Percentiles rank a stretch among this genome's conserved stretches.
These are phyloP conservation scores for Pangasius krempfi DNA, from an alignment of 2,797 vertebrate species.

Conservation along the genomic window DNA sequence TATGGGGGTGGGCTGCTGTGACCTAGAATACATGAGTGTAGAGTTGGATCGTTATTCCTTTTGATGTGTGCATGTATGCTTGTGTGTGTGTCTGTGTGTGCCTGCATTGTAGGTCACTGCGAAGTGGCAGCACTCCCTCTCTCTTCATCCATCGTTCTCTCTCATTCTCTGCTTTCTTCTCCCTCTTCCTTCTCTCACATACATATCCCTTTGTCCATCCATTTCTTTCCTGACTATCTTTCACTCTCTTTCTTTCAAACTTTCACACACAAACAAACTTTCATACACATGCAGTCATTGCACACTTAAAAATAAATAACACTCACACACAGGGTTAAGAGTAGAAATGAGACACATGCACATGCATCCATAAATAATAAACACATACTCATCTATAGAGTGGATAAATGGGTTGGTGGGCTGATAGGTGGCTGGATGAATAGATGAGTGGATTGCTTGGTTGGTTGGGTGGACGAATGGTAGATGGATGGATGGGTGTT, in stretches of 20 bases:
- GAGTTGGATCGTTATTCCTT: constrained; percentile 59
- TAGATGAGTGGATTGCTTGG: background rate
- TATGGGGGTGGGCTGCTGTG: constrained; percentile 53
- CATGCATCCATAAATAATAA: background rate
- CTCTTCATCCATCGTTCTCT: constrained; percentile 5
- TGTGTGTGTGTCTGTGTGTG: constrained; percentile 49
- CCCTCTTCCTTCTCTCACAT: constrained; percentile 12
- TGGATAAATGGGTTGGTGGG: background rate
- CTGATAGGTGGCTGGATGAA: background rate
- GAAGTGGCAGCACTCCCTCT: constrained; percentile 51
- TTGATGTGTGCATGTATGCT: constrained; percentile 58
- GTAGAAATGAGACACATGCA: background rate
- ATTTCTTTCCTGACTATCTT: constrained; percentile 23
- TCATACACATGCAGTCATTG: background rate
- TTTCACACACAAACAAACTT: background rate
- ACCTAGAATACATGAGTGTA: constrained; percentile 58
- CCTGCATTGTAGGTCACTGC: constrained; percentile 58
- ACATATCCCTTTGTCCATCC: background rate
- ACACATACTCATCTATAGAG: background rate
- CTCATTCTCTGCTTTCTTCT: background rate
- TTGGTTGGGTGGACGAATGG: background rate
- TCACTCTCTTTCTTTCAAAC: constrained; percentile 11
- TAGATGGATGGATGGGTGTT: background rate
- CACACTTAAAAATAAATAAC: background rate
- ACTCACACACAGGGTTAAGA: background rate